Conservation (phyloP, 1,140 invertebrate species). For the Phocides pigmalion region DNA sequence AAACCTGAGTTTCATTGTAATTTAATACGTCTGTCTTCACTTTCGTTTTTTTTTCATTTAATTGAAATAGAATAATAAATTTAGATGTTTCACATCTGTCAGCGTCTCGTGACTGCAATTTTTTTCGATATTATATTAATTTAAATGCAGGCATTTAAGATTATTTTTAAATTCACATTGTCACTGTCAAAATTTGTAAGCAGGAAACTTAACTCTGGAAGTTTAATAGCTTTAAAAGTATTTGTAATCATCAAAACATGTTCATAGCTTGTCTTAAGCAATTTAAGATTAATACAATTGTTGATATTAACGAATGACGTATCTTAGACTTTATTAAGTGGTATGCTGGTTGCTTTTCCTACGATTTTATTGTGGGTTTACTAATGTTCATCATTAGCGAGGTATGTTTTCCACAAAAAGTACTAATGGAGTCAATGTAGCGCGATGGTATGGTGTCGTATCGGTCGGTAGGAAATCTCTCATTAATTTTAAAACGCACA, state of each 20-base stretch:
- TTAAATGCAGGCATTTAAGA: constrained; percentile 6
- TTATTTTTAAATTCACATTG: neutral
- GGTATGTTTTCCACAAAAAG: too few species aligned
- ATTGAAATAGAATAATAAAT: too few species aligned
- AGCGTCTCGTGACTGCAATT: too few species aligned
- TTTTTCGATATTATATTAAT: constrained; percentile 3
- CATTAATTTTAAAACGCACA: too few species aligned
- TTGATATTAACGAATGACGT: neutral
- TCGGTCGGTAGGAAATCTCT: too few species aligned
- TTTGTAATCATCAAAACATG: constrained; percentile 1
- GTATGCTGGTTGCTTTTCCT: neutral
- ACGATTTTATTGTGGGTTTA: neutral
- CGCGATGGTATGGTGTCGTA: too few species aligned
- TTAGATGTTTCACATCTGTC: too few species aligned
- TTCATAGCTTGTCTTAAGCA: neutral
- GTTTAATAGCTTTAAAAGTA: neutral
- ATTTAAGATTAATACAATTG: too few species aligned
- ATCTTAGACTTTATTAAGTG: neutral
- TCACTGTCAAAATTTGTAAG: neutral
- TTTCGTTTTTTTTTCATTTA: too few species aligned
- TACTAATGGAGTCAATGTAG: too few species aligned
- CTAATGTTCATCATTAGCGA: neutral
- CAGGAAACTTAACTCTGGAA: neutral
- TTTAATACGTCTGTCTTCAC: too few species aligned
- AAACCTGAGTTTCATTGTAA: too few species aligned